Conservation (phyloP, 2,888 invertebrate genomes). For the Drosophila neonasuta region DNA sequence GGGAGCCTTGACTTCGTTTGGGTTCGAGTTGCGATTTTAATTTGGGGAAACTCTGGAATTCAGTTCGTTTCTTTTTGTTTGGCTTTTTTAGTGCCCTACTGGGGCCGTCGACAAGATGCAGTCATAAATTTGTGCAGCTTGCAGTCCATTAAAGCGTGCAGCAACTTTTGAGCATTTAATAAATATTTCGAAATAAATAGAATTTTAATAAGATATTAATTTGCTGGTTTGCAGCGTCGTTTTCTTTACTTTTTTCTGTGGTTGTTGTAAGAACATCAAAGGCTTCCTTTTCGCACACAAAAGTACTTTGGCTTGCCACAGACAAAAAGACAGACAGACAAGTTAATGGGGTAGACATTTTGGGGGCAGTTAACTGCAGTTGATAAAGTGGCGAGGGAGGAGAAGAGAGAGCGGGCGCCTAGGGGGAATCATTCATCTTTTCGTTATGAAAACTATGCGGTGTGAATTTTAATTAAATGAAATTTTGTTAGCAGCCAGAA, state of each 20-base stretch:
- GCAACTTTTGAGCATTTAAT: conserved; percentile 10
- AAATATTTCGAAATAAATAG: conserved; percentile 8
- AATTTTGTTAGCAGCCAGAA: conserved; percentile 23
- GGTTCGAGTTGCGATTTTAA: conserved; percentile 27
- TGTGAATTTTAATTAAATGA: conserved; percentile 57
- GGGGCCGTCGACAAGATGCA: neutral
- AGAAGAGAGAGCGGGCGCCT: neutral
- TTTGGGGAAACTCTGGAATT: conserved; percentile 23
- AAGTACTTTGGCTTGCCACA: conserved; percentile 9
- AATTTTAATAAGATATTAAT: conserved; percentile 17
- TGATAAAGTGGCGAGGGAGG: neutral
- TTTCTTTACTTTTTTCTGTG: neutral
- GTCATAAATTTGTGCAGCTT: conserved; percentile 23
- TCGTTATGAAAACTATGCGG: conserved; percentile 47
- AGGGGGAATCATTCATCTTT: conserved; percentile 40
- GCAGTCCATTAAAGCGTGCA: conserved; percentile 4
- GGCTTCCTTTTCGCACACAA: conserved; percentile 13
- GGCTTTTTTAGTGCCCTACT: conserved; percentile 10
- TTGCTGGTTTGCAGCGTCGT: neutral
- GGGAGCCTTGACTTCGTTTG: conserved; percentile 11
- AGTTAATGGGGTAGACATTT: conserved; percentile 40
- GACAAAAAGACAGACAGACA: conserved; percentile 15
- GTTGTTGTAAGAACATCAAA: conserved; percentile 10
- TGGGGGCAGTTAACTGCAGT: conserved; percentile 26
- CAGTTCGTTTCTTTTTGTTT: neutral